These are phyloP conservation scores for Marmota monax DNA, from an alignment of 2,113 vertebrate species.

Conservation along the genomic window DNA sequence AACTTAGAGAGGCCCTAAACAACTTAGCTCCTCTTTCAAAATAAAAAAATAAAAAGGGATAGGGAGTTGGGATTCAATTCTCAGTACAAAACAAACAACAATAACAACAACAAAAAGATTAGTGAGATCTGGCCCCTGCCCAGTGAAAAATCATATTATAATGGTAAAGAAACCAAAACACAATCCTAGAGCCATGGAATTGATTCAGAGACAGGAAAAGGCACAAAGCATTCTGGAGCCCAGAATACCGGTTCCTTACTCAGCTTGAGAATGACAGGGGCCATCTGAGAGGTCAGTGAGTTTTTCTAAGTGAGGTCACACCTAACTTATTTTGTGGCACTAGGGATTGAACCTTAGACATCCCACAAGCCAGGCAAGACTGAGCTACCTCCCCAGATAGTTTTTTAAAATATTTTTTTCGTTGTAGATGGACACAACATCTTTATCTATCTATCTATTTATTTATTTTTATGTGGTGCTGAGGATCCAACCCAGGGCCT, in stretches of 20 bases:
- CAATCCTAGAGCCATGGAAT: background rate
- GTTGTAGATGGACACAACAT: too few relatives aligned
- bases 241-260: background rate
- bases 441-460: too few relatives aligned
- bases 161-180: background rate
- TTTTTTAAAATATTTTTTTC: too few relatives aligned
- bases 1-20: too few relatives aligned
- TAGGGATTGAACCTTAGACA: background rate
- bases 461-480: too few relatives aligned
- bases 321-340: background rate
- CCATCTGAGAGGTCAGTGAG: background rate
- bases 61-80: too few relatives aligned
- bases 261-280: background rate
- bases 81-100: too few relatives aligned
- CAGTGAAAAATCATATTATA: background rate
- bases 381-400: background rate
- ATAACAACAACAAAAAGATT: background rate
- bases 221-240: background rate
- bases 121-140: background rate
- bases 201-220: background rate
- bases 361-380: background rate
- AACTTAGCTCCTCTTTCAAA: too few relatives aligned
- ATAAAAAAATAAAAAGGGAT: too few relatives aligned
- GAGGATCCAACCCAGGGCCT: too few relatives aligned
- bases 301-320: background rate